Base-by-base conservation (phyloP, 2,888 invertebrate species). In the Byasa hedistus region DNA sequence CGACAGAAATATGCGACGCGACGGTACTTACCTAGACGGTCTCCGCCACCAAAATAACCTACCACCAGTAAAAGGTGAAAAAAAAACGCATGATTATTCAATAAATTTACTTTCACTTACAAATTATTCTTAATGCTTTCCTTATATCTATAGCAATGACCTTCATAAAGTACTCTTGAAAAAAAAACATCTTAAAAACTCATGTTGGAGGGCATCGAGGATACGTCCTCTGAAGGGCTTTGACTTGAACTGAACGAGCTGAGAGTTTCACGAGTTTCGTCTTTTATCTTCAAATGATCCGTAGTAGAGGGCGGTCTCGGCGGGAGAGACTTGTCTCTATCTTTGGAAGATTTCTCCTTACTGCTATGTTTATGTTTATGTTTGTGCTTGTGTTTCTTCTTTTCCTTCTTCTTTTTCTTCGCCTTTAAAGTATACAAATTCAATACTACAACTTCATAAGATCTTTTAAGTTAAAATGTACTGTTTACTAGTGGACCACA, bases 341-440 rank as follows among this genome's bases (percentile, higher is more conserved):
- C 81, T 1, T 94, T 84, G 17, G 75, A 73, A 2, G 75, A 72
- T 67, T 86, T 87, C 54, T 89, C 89, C 73, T 89, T 91, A 71
- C 83, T 89, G 79, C 88, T 96, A 80, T 97, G 96, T 75, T 96
- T 97, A 80, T 97, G 96, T 79, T 97, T 97, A 79, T 98, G 97
- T 82, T 97, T 98, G 82, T 98, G 97, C 81, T 98, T 98, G 85
- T 97, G 94, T 78, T 95, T 95, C 76, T 96, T 94, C 75, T 96
- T 96, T 58, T 95, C 95, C 76, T 96, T 95, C 81, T 95, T 95
- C 85, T 95, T 95, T 85, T 96, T 95, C 84, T 95, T 95, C 5
- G 88, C 79, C 91, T 94, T 77, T 12, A 62, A 67, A 24, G 32
- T 44, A 55, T 19, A 61, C 24, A 36, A 21, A 36, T 19, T 19